Conservation (phyloP, 1,140 invertebrate species). For the Neodiprion fabricii region DNA sequence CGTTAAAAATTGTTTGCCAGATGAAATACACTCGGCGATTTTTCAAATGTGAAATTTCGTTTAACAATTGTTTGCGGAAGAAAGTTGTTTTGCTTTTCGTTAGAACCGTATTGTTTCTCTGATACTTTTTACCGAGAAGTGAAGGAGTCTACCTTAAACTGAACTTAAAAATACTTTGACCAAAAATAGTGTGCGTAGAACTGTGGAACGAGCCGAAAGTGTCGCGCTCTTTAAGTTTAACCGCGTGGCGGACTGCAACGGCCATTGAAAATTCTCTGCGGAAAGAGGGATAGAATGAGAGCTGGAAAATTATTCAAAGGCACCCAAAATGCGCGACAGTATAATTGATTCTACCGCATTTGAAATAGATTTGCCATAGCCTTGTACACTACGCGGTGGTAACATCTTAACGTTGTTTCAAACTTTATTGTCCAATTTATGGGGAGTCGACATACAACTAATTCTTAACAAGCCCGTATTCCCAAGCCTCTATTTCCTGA, state of each 20-base stretch:
- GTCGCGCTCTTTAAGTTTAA: conserved; percentile 10
- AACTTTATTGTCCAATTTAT: background rate
- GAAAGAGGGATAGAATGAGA: no score
- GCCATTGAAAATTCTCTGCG: no score
- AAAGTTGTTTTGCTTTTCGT: no score
- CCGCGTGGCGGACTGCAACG: background rate
- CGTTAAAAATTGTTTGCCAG: no score
- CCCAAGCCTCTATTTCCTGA: background rate
- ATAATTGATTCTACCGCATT: background rate
- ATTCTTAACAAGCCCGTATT: background rate
- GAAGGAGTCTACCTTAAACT: conserved; percentile 24
- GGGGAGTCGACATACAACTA: background rate
- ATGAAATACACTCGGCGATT: no score
- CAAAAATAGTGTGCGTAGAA: conserved; percentile 34
- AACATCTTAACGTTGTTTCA: background rate
- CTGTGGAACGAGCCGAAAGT: background rate
- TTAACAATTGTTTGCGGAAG: no score
- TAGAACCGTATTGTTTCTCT: no score
- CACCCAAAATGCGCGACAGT: background rate
- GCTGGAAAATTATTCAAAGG: background rate
- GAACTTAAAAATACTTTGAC: conserved; percentile 48
- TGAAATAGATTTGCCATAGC: background rate
- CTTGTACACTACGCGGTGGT: background rate
- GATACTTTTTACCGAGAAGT: background rate
- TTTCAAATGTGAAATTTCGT: no score